These are phyloP conservation scores for Latrodectus hesperus DNA, from an alignment of 2,888 invertebrate species.

Conservation along the genomic window DNA sequence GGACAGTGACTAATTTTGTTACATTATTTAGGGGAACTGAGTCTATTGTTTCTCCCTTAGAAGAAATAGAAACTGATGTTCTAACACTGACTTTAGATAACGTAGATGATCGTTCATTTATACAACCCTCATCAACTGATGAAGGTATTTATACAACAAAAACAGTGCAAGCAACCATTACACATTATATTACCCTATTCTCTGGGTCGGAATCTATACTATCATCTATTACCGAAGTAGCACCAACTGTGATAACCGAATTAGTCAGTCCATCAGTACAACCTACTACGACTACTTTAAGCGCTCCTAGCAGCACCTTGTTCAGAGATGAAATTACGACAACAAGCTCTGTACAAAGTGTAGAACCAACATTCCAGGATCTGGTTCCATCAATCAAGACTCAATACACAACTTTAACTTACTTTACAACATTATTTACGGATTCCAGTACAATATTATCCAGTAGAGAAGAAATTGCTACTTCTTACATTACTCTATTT, in stretches of 20 bases:
- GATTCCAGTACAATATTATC: constrained; percentile 71
- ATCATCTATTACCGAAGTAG: constrained; percentile 71
- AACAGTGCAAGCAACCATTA: constrained; percentile 86
- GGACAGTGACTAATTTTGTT: constrained; percentile 77
- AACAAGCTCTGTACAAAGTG: constrained; percentile 13
- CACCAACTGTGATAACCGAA: constrained; percentile 72
- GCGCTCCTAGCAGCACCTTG: neutral
- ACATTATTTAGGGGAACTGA: constrained; percentile 70
- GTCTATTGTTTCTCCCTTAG: constrained; percentile 71
- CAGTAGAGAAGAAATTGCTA: constrained; percentile 70
- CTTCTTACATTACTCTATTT: constrained; percentile 71
- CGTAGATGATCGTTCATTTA: neutral
- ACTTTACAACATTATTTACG: constrained; percentile 71
- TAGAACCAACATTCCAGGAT: constrained; percentile 68
- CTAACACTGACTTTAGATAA: constrained; percentile 65
- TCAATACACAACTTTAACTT: constrained; percentile 71
- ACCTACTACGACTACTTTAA: constrained; percentile 11
- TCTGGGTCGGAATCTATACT: constrained; percentile 79
- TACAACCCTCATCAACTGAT: constrained; percentile 10
- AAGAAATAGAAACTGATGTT: constrained; percentile 71
- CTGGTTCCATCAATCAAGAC: constrained; percentile 71
- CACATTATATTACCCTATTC: constrained; percentile 87
- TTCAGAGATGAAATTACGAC: constrained; percentile 2
- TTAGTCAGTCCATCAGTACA: constrained; percentile 43
- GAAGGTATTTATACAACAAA: constrained; percentile 76